Base-by-base conservation (phyloP, 2,113 vertebrate genomes). In the Cebidichthys violaceus region DNA sequence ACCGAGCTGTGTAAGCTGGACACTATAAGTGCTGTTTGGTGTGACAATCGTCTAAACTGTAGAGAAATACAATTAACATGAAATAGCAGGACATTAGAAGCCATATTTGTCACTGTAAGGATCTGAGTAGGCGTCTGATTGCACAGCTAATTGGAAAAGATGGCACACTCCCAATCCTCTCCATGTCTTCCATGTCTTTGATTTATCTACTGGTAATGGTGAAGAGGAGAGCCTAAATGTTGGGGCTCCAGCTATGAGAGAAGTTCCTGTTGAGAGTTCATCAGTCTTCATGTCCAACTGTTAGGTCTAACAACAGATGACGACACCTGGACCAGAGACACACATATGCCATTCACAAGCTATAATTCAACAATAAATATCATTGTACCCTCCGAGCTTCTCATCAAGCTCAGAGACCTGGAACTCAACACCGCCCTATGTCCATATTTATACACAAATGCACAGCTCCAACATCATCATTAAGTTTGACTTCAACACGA, bases 81-180 rank as follows among this genome's bases (percentile, higher is more conserved):
- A 86, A 93, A 83, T 93, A 91, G 90, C 86, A 74, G 93, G 94
- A 94, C 88, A 91, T 92, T 94, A 94, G 94, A 91, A 89, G 91
- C 87, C 88, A 89, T 91, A 94, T 94, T 94, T 94, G 91, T 95
- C 93, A 93, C 92, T 92, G 92, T 93, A 88, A 86, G 90, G 70
- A 87, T 92, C 82, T 79, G 85, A 84, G 88, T 74, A 75, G 79
- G 81, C 81, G 60, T 87, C 87, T 94, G 93, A 94, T 94, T 94
- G 86, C 86, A 64, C 78, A 90, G 77, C 87, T 94, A 93, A 95
- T 94, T 94, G 85, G 85, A 84, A 75, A 88, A 84, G 81, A 90
- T 87, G 83, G 74, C 75, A 64, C 50, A 65, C 68, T 62, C 17
- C 50, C 9, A 50, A 43, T 31, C 39, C 50, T 9, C 17, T 43